phyloP scores from a whole-genome alignment of 1,140 invertebrate genomes.

The Dinoponera quadriceps region DNA sequence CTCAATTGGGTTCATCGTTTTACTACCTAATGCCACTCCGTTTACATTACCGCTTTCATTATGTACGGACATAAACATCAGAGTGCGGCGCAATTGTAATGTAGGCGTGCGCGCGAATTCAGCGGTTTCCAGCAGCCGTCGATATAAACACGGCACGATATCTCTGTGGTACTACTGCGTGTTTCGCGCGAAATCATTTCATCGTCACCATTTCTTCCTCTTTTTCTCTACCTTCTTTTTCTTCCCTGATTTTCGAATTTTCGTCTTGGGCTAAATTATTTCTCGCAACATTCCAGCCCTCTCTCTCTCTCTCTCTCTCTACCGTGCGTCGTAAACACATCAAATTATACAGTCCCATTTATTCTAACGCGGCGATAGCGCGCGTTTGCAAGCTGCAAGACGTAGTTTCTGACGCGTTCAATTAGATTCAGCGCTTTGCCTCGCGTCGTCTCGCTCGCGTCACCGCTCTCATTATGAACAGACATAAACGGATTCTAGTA shows the following conservation, averaged over 20 bases:
- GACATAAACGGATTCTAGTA: constrained; percentile 38
- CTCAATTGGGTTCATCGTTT: constrained; percentile 47
- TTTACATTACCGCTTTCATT: constrained; percentile 36
- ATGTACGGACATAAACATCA: constrained; percentile 39
- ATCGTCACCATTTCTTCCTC: neutral
- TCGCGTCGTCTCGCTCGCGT: constrained; percentile 5
- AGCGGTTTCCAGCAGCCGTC: neutral
- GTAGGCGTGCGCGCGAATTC: constrained; percentile 13
- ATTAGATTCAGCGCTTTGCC: constrained; percentile 50
- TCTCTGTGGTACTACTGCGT: neutral
- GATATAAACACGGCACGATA: constrained; percentile 1
- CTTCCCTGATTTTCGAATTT: too few species aligned
- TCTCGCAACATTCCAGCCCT: neutral
- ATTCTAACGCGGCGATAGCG: neutral
- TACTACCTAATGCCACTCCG: constrained; percentile 1
- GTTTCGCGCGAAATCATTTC: neutral
- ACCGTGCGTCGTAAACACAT: neutral
- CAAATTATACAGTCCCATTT: constrained; percentile 21
- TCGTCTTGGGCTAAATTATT: neutral
- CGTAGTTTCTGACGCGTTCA: constrained; percentile 52
- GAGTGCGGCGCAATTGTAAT: neutral
- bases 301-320: neutral
- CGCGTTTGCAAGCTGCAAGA: constrained; percentile 44
- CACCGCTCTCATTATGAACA: constrained; percentile 29
- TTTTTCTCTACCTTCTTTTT: too few species aligned